Conservation (phyloP, 2,888 invertebrate genomes). For the Drosophila neotestacea region DNA sequence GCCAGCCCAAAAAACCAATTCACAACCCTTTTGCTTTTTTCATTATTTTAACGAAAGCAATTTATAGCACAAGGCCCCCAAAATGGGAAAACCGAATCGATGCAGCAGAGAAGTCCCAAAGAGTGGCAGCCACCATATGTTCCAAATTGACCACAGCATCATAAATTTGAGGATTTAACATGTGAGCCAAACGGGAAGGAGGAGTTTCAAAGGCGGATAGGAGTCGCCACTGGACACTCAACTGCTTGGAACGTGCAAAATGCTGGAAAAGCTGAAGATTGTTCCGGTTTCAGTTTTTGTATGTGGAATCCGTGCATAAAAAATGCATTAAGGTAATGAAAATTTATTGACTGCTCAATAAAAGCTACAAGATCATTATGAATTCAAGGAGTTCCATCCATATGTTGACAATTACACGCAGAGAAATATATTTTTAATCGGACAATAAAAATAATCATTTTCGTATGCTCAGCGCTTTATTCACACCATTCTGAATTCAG, state of each 20-base stretch:
- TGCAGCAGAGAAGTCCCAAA: constrained; percentile 38
- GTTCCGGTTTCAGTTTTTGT: constrained; percentile 36
- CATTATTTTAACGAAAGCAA: constrained; percentile 56
- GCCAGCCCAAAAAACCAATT: constrained; percentile 32
- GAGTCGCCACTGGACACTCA: constrained; percentile 19
- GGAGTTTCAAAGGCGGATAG: neutral
- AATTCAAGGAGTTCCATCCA: constrained; percentile 45
- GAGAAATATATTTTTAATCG: constrained; percentile 62
- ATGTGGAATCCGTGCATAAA: constrained; percentile 56
- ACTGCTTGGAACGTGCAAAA: constrained; percentile 16
- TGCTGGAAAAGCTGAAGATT: constrained; percentile 26
- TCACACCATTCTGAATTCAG: constrained; percentile 42
- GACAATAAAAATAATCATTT: constrained; percentile 64
- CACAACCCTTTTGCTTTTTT: constrained; percentile 52
- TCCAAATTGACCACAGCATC: constrained; percentile 76
- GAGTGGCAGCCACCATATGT: constrained; percentile 68
- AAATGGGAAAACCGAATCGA: constrained; percentile 35
- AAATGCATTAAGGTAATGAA: constrained; percentile 76
- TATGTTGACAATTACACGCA: constrained; percentile 57
- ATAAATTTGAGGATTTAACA: constrained; percentile 77
- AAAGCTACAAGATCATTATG: constrained; percentile 62
- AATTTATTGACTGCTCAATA: constrained; percentile 72
- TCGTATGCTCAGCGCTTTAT: constrained; percentile 44
- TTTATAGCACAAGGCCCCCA: constrained; percentile 49
- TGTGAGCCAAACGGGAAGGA: constrained; percentile 38